These are phyloP conservation scores for Platyscapa corneri DNA, from an alignment of 1,140 invertebrate species.

Conservation along the genomic window DNA sequence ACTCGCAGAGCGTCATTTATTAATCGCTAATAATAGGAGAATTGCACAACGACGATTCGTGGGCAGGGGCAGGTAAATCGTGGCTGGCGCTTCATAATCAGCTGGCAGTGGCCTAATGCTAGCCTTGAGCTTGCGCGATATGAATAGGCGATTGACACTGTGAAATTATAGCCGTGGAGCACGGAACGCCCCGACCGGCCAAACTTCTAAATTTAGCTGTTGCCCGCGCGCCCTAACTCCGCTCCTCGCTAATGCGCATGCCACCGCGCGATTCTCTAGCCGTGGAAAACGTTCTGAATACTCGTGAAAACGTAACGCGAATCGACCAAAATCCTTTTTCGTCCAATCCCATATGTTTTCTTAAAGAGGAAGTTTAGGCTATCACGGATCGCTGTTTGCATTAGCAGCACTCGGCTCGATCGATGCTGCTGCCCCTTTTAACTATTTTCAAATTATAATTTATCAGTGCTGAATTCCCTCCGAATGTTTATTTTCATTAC, in stretches of 20 bases:
- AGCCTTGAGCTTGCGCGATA: slow-evolving; percentile 14
- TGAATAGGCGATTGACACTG: slow-evolving; percentile 18
- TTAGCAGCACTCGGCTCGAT: neutral
- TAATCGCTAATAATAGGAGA: too few species aligned
- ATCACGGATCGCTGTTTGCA: too few species aligned
- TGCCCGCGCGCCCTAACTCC: neutral
- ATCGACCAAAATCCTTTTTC: too few species aligned
- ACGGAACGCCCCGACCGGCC: neutral
- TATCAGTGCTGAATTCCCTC: neutral
- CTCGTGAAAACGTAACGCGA: too few species aligned
- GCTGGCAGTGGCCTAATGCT: neutral
- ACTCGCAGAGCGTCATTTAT: too few species aligned
- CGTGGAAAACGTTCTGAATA: neutral
- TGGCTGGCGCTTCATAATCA: neutral
- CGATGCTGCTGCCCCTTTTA: neutral
- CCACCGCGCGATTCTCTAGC: neutral
- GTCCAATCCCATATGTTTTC: too few species aligned
- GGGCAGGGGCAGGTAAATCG: too few species aligned
- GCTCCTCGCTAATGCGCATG: neutral
- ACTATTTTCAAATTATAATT: too few species aligned
- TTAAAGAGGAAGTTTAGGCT: too few species aligned
- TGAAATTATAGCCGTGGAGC: neutral
- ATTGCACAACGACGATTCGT: too few species aligned
- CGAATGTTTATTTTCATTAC: neutral
- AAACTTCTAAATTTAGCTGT: neutral